phyloP scores from a whole-genome alignment of 2,797 vertebrate species.

The Myotis planiceps region DNA sequence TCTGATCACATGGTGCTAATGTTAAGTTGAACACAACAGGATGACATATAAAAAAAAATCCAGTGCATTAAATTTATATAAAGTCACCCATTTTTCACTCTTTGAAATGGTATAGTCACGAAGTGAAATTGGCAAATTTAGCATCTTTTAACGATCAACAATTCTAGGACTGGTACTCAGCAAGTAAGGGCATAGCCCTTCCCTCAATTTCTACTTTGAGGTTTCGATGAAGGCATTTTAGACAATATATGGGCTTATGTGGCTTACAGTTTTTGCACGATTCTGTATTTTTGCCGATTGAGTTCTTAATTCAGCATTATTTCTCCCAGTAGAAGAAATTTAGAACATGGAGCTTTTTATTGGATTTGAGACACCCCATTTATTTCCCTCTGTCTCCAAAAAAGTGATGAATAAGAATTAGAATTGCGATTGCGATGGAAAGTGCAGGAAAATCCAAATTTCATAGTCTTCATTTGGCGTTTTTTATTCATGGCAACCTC shows the following conservation, averaged over 20 bases:
- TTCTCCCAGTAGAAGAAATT: neutral
- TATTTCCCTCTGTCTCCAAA: neutral
- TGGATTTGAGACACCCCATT: neutral
- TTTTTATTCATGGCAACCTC: neutral
- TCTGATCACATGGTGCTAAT: constrained; percentile 69
- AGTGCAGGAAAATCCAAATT: neutral
- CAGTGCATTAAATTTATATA: neutral
- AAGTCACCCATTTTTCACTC: neutral
- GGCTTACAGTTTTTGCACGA: neutral
- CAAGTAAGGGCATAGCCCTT: neutral
- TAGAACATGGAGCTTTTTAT: neutral
- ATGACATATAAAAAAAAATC: neutral
- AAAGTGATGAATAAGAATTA: neutral
- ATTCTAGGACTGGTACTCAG: neutral
- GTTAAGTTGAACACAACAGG: neutral
- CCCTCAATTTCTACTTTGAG: neutral
- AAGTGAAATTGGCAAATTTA: neutral
- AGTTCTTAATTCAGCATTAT: neutral
- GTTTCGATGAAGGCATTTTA: neutral
- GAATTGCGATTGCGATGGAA: neutral
- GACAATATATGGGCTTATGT: neutral
- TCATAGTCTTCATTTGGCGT: neutral
- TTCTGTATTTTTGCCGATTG: neutral
- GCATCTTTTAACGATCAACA: neutral
- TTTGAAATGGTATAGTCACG: neutral